Evolutionary conservation across 2,797 vertebrate species (phyloP).

Genomic region (Urocyon cinereoargenteus): DNA sequence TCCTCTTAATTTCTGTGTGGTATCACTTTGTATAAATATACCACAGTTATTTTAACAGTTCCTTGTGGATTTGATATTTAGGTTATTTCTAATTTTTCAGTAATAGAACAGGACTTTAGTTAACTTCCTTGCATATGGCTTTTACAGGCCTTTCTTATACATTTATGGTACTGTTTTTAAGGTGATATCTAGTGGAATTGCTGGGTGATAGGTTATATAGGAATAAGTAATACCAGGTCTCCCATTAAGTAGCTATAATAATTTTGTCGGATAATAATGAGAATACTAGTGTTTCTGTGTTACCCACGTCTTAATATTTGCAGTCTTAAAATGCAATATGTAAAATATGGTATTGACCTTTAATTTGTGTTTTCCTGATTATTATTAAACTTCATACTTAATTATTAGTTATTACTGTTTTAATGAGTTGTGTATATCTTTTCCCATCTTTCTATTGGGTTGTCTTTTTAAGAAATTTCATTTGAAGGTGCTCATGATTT

Average conservation of each 20-base stretch:
- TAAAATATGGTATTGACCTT: not conserved
- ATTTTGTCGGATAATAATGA: not conserved
- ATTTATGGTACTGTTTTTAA: slow-evolving; percentile 37
- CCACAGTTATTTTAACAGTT: not conserved
- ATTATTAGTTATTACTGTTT: not conserved
- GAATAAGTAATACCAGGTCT: not conserved
- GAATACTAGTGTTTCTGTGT: not conserved
- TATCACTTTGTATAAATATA: not conserved
- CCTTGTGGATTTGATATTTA: not conserved
- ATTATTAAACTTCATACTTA: not conserved
- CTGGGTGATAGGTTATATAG: not conserved
- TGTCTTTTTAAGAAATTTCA: not conserved
- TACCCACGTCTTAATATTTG: slow-evolving; percentile 36
- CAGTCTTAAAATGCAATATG: not conserved
- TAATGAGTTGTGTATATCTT: not conserved
- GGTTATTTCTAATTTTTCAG: not conserved
- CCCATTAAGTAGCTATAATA: not conserved
- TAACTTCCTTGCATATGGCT: not conserved
- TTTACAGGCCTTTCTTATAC: not conserved
- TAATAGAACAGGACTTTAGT: not conserved
- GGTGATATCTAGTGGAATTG: not conserved
- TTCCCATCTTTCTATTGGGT: not conserved
- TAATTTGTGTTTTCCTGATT: slow-evolving; percentile 41
- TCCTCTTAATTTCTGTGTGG: not conserved
- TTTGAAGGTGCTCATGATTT: not conserved